These are phyloP conservation scores for Pseudochaenichthys georgianus DNA, from an alignment of 2,797 vertebrate genomes.

Conservation along the genomic window DNA sequence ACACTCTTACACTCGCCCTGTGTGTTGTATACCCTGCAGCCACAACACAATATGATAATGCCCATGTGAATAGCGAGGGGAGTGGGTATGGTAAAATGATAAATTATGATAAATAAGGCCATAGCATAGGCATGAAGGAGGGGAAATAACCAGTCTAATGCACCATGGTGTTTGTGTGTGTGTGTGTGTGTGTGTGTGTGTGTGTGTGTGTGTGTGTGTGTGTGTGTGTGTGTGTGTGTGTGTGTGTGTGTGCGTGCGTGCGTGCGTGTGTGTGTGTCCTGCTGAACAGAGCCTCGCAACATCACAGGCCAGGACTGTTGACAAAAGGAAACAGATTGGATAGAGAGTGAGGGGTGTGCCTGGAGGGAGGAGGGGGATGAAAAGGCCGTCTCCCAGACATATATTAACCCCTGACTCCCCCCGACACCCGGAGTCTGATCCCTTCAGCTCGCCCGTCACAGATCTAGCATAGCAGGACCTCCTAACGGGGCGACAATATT, in stretches of 20 bases:
- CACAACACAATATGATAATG: slow-evolving; percentile 75
- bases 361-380: slow-evolving; percentile 58
- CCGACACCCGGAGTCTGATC: slow-evolving; percentile 69
- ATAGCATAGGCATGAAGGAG: slow-evolving; percentile 79
- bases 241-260: slow-evolving; percentile 45
- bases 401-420: slow-evolving; percentile 63
- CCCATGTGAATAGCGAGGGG: slow-evolving; percentile 65
- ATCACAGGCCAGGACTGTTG: slow-evolving; percentile 58
- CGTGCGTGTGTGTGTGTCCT: slow-evolving; percentile 41
- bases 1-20: slow-evolving; percentile 21
- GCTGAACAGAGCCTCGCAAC: slow-evolving; percentile 33
- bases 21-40: slow-evolving; percentile 45
- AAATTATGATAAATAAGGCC: slow-evolving; percentile 83
- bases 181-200: slow-evolving; percentile 36
- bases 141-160: slow-evolving; percentile 69
- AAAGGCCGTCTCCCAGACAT: slow-evolving; percentile 66
- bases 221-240: slow-evolving; percentile 43
- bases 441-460: slow-evolving; percentile 65
- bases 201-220: no score
- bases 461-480: slow-evolving; percentile 76
- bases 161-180: slow-evolving; percentile 56
- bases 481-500: slow-evolving; percentile 69
- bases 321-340: slow-evolving; percentile 68
- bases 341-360: slow-evolving; percentile 58
- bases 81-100: slow-evolving; percentile 75